A percentile compares a stretch with the other conserved stretches of the same genome.
Conservation (phyloP, 1,140 invertebrate species). For the Halesus radiatus region DNA sequence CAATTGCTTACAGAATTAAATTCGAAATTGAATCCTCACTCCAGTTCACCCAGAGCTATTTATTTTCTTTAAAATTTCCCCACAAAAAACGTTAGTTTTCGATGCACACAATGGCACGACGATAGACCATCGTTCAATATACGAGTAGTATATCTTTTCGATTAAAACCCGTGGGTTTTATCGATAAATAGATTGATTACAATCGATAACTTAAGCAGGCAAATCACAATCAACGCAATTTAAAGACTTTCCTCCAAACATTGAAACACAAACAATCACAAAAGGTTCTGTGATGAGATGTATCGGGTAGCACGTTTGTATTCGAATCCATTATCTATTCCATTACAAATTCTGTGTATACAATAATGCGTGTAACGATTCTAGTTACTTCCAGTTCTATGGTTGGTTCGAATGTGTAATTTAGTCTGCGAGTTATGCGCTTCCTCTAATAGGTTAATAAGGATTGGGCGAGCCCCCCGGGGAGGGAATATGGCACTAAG, state of each 20-base stretch:
- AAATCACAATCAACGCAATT: no score
- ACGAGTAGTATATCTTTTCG: no score
- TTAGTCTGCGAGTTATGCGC: background rate
- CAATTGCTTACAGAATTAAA: no score
- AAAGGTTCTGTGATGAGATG: conserved; percentile 4
- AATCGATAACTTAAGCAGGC: no score
- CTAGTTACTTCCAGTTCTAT: conserved; percentile 31
- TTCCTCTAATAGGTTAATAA: conserved; percentile 24
- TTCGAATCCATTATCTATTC: conserved; percentile 26
- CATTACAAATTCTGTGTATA: conserved; percentile 37
- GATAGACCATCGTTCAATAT: no score
- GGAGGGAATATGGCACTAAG: conserved; percentile 43
- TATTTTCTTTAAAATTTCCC: no score
- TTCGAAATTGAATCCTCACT: no score
- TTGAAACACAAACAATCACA: background rate
- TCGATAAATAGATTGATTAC: no score
- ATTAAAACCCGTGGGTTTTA: no score
- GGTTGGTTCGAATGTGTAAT: background rate
- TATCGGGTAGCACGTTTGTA: conserved; percentile 2
- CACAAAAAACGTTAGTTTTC: no score
- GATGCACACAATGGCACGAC: no score
- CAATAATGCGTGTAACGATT: conserved; percentile 48
- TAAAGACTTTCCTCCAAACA: background rate
- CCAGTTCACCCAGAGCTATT: no score
- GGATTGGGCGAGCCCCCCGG: conserved; percentile 36